Base-by-base conservation (phyloP, 2,888 invertebrate species). In the Branchellion lobata region DNA sequence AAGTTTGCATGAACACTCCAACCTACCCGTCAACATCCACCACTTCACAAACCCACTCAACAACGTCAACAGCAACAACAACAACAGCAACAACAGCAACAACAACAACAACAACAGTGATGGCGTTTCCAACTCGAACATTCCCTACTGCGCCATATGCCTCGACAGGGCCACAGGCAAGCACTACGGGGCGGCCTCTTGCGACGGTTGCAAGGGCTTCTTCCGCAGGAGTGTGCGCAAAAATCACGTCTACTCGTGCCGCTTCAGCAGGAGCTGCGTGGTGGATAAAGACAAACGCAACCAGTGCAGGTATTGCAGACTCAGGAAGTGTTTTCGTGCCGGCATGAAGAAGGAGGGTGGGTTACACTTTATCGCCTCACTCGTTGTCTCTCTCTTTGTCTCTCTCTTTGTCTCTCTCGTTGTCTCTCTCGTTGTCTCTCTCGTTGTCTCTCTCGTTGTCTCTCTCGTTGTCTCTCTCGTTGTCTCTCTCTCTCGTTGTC, bases 231-330 rank as follows among this genome's bases (percentile, higher is more conserved):
- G 86, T 77, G 88, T 88, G 33, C 90, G 97, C 79, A 96, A 97
- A 88, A 96, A 94, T 88, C 96, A 96, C 87, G 90, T 93, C 69
- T 97, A 97, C 87, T 93, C 94, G 0, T 97, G 96, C 89, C 94
- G 96, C 87, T 96, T 96, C 88, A 93, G 91, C 87, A 90, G 96
- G 86, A 93, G 92, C 87, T 97, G 97, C 87, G 92, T 94, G 1
- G 95, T 96, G 87, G 96, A 97, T 89, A 77, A 96, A 87, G 96
- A 97, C 89, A 97, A 97, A 88, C 90, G 97, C 83, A 97, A 97
- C 88, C 96, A 97, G 87, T 97, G 97, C 88, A 91, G 97, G 85
- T 97, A 96, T 86, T 97, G 97, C 89, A 91, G 97, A 82, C 90
- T 97, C 84, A 91, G 94, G 84, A 97, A 97, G 89, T 97, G 97